A percentile compares a stretch with the other conserved stretches of the same genome.
phyloP scores from a whole-genome alignment of 2,797 vertebrate species.

The Ceryle rudis region DNA sequence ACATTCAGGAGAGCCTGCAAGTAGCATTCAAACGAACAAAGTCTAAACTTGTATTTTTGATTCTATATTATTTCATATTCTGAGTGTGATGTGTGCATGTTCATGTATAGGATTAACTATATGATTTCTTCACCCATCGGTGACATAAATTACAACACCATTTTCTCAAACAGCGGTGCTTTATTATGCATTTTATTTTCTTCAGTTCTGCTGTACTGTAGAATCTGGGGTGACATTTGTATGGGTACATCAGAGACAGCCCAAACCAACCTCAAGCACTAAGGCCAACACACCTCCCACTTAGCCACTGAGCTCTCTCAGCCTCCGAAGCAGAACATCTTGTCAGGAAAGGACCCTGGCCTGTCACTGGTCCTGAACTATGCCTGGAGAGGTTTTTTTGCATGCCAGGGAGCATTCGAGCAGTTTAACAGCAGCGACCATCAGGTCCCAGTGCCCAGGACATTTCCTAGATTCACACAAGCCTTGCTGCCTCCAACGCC shows the following conservation, averaged over 20 bases:
- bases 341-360: not conserved
- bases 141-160: not conserved
- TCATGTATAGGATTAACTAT: not conserved
- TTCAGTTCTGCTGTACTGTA: not conserved
- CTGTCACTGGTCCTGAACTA: not conserved
- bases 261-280: not conserved
- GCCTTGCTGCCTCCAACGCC: not conserved
- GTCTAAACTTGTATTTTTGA: slow-evolving; percentile 8
- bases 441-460: not conserved
- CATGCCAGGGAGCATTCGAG: not conserved
- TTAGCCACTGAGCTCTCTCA: not conserved
- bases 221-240: not conserved
- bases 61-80: not conserved
- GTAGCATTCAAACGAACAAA: not conserved
- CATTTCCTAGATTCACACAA: not conserved
- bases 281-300: not conserved
- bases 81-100: not conserved
- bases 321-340: not conserved
- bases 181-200: not conserved
- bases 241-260: not conserved
- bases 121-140: not conserved
- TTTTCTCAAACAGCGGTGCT: not conserved
- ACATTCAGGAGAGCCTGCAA: slow-evolving; percentile 21
- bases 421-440: not conserved
- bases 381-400: not conserved